Base-by-base conservation (phyloP, 1,140 invertebrate genomes). In the Sycophaga agraensis region DNA sequence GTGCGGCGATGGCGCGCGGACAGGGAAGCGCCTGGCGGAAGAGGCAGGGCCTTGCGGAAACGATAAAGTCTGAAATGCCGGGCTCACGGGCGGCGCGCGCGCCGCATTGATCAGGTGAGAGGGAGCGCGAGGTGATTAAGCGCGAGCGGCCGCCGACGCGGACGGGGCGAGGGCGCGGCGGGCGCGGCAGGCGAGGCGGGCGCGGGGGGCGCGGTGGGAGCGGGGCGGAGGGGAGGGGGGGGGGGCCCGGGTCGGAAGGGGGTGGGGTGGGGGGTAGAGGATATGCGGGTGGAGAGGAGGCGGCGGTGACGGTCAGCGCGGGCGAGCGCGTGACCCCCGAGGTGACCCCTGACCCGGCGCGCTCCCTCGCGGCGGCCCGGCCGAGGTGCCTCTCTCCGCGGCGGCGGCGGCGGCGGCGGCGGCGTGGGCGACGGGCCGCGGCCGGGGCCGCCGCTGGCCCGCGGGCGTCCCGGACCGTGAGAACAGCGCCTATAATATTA, bases 401-500 rank as follows among this genome's bases (percentile, higher is more conserved):
- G n/a, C 31, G 39, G 31, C 48, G 39, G 55, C 46, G 4, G 14
- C 1, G 16, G 12, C 49, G 60, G 46, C 60, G 67, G 28, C 62
- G 65, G 77, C 77, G 77, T 79, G 77, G 75, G 77, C 76, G 76
- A 78, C 70, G 71, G 73, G n/a, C 11, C n/a, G n/a, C n/a, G n/a
- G 66, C 68, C 70, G 64, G 66, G 71, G 72, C 73, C 73, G 73
- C 75, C 73, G 75, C 76, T 80, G 74, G 77, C 78, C 79, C 78
- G 76, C 78, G 79, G 79, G 77, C 77, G 75, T 79, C 78, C 75
- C 64, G 77, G 77, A 81, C 79, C 79, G 79, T 80, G 77, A 80
- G 79, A 81, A 80, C 78, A 80, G 73, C 76, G 79, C 75, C 79
- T 81, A 81, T 79, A 81, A 81, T 81, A 81, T 81, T 81, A 81